Conservation (phyloP, 1,140 invertebrate species). For the Heterodera carotae region DNA sequence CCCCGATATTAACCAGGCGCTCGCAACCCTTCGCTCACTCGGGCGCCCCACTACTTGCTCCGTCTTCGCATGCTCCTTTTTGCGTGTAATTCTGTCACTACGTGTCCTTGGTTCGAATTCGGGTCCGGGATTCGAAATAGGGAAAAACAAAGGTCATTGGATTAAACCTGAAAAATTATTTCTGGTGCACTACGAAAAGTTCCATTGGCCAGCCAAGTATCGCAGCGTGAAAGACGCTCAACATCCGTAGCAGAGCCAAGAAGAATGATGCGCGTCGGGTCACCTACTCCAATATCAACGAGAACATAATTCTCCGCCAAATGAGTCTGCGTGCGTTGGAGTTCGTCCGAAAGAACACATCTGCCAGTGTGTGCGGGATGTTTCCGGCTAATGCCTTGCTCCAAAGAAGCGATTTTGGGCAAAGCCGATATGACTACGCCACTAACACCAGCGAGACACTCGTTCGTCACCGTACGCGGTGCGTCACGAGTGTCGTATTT, state of each 20-base stretch:
- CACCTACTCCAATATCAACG: background rate
- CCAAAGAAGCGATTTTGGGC: background rate
- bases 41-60: too few species aligned
- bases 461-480: background rate
- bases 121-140: too few species aligned
- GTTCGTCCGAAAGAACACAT: background rate
- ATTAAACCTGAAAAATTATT: constrained; percentile 7
- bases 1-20: too few species aligned
- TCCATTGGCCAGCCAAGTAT: background rate
- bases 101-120: too few species aligned
- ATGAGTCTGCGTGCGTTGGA: background rate
- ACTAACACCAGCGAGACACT: background rate
- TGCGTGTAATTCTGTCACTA: too few species aligned
- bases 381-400: background rate
- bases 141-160: too few species aligned
- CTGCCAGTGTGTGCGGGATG: background rate
- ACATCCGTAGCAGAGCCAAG: constrained; percentile 1
- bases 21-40: too few species aligned
- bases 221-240: background rate
- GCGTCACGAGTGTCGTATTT: constrained; percentile 2
- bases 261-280: background rate
- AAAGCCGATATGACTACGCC: background rate
- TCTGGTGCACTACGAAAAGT: background rate
- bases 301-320: background rate
- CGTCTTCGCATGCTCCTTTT: too few species aligned